Evolutionary conservation across 2,797 vertebrate genomes (phyloP), one percentile per base, ranked within the genome.

Genomic region (Monodelphis domestica): DNA sequence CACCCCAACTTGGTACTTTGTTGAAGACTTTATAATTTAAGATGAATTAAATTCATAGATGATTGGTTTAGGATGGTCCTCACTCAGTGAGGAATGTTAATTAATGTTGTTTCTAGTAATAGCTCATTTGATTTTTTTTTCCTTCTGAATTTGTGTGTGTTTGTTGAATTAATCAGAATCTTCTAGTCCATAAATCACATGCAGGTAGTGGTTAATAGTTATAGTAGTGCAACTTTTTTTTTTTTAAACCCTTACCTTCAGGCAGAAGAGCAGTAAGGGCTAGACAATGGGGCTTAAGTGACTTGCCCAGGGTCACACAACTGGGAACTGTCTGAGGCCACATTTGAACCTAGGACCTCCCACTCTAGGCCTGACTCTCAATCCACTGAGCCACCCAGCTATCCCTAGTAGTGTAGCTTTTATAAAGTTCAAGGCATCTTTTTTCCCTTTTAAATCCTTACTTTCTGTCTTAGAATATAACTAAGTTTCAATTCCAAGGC

Each of bases 91-190:
- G 63, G 51, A 87, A 91, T 70, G 50, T 54, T 93, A 92, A 92
- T 90, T 33, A 94, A 52, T 54, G 26, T 38, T 89, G 14, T 63
- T 95, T 52, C 93, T 90, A 96, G 91, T 50, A 12, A 84, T 91
- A 17, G 4, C 12, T 84, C 59, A 55, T 3, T 87, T 95, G 29
- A 30, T 92, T 90, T 53, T 92, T n/a, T 96, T 95, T 92, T 92
- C 26, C 7, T 45, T 33, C n/a, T 12, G 45, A 95, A 51, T 92
- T 94, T 90, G 78, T 96, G 51, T 94, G 89, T 92, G n/a, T 91
- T 94, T 93, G 51, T 15, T 94, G 93, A 89, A 89, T 95, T 97
- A 95, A 51, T 45, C 28, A 88, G 28, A 91, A 95, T 93, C 92
- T 96, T 91, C 53, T 93, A 3, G 21, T 38, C 30, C 63, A 92